A percentile compares a stretch with the other conserved stretches of the same genome.
phyloP scores from a whole-genome alignment of 1,140 invertebrate genomes.

The Dreissena polymorpha region DNA sequence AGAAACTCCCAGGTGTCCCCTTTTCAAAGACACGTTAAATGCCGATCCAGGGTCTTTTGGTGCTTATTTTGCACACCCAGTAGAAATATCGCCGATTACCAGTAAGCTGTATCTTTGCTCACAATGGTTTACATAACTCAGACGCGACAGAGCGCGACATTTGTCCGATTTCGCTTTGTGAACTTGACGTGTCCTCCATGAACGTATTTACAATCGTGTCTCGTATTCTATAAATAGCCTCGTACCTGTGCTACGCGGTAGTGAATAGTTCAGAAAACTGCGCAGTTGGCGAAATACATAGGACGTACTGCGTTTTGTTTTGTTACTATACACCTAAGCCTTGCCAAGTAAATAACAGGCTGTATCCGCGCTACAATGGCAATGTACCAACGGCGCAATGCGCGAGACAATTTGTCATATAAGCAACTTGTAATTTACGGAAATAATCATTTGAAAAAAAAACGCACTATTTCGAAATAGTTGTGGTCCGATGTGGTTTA shows the following conservation, averaged over 20 bases:
- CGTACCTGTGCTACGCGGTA: constrained; percentile 40
- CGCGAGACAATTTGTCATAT: not conserved
- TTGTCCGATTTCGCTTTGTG: not conserved
- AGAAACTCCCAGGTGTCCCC: too few species aligned
- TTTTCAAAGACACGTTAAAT: too few species aligned
- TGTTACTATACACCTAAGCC: constrained; percentile 38
- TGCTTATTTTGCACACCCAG: too few species aligned
- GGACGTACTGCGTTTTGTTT: constrained; percentile 26
- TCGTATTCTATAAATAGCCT: not conserved
- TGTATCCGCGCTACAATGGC: constrained; percentile 7
- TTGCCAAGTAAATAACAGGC: constrained; percentile 12
- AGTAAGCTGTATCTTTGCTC: too few species aligned
- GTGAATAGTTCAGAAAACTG: constrained; percentile 26
- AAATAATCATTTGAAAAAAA: not conserved
- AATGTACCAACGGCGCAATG: constrained; percentile 13
- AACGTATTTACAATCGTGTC: not conserved
- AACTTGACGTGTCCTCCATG: not conserved
- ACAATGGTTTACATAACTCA: not conserved
- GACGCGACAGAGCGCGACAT: not conserved
- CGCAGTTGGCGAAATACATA: constrained; percentile 34
- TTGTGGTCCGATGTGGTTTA: not conserved
- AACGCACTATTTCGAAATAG: not conserved
- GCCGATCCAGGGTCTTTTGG: too few species aligned
- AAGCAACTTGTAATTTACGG: constrained; percentile 3
- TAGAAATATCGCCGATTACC: too few species aligned